Evolutionary conservation across 2,888 invertebrate species (phyloP), one percentile per base, ranked within the genome.

Genomic region (Aricia artaxerxes): DNA sequence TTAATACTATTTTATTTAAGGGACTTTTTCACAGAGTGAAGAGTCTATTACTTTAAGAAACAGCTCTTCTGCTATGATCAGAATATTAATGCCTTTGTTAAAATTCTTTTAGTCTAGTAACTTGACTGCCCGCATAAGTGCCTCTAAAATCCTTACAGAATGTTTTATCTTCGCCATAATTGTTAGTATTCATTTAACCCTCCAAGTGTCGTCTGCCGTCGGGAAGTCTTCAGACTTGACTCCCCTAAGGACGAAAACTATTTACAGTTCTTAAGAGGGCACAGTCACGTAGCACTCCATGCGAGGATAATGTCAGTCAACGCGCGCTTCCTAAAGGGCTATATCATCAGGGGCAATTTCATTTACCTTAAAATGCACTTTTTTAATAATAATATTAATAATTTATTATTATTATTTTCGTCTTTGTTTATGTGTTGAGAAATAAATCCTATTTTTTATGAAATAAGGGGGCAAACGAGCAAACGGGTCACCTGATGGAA

Each of bases 261-360:
- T 78, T 78, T 78, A 78, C 73, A 78, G 78, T 73, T 78, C 40
- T 73, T 60, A 31, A 78, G 78, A 44, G 73, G 73, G 73, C 73
- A 16, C 4, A 78, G 73, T 78, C 78, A 73, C 73, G 61, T 44
- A 73, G 7, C 53, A 11, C 78, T 78, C 2, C 35, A 78, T 35
- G 60, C 60, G 31, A 57, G 57, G 76, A 73, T 44, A 61, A 73
- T 78, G 44, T 78, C 31, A 78, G 40, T 61, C 78, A 78, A 75
- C 40, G 31, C 57, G 49, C 40, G 73, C 72, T 31, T 78, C 38
- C 44, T 72, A 49, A 78, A 60, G 40, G 78, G 13, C 31, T 31
- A n/a, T 24, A 24, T 24, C 4, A 24, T 73, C 35, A 78, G 49
- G 5, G 72, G 53, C 69, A 64, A 49, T 64, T 49, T 49, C 49